A percentile compares a stretch with the other conserved stretches of the same genome.
Evolutionary conservation across 1,140 invertebrate genomes (phyloP).

Genomic region (Andrena cerasifolii): DNA sequence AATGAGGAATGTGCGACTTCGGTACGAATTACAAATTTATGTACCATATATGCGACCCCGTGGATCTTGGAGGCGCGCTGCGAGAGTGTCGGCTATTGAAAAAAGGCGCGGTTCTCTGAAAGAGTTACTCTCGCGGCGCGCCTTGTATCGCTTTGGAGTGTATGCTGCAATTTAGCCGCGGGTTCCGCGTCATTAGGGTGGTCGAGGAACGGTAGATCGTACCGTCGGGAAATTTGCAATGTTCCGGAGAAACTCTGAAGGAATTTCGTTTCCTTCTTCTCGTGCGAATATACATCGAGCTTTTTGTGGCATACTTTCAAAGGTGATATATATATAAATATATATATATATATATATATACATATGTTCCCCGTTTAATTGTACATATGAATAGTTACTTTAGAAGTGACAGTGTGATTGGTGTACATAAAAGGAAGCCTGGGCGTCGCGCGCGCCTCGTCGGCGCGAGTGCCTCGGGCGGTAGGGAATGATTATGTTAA

Average conservation of each 20-base stretch:
- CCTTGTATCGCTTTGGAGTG: constrained; percentile 43
- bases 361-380: constrained; percentile 63
- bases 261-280: background rate
- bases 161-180: constrained; percentile 53
- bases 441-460: constrained; percentile 36
- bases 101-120: constrained; percentile 27
- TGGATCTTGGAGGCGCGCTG: constrained; percentile 9
- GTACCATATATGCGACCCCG: constrained; percentile 32
- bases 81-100: constrained; percentile 2
- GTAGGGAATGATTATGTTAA: constrained; percentile 63
- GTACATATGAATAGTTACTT: constrained; percentile 70
- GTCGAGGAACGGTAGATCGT: too few relatives aligned
- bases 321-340: constrained; percentile 32
- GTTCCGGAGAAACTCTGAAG: background rate
- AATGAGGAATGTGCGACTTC: constrained; percentile 45
- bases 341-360: too few relatives aligned
- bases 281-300: background rate
- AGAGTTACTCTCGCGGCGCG: constrained; percentile 21
- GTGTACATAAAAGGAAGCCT: constrained; percentile 67
- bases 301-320: constrained; percentile 59
- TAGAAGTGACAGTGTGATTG: constrained; percentile 60
- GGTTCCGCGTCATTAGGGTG: background rate
- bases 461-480: constrained; percentile 31
- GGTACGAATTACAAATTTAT: constrained; percentile 51
- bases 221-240: background rate